phyloP scores from a whole-genome alignment of 2,888 invertebrate genomes.

The Aporophyla lueneburgensis region DNA sequence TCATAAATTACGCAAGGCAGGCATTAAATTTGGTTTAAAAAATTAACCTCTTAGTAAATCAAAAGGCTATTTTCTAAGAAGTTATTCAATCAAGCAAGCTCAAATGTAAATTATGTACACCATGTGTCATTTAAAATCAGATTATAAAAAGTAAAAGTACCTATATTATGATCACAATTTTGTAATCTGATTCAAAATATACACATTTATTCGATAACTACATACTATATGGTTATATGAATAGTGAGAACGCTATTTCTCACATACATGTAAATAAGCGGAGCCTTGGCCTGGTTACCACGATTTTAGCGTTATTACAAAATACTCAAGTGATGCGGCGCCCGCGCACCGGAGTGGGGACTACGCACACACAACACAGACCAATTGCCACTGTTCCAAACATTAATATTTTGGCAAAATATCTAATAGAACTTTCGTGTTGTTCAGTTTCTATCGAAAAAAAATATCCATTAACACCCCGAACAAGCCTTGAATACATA shows the following conservation, averaged over 20 bases:
- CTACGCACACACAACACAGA: constrained; percentile 51
- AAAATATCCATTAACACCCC: neutral
- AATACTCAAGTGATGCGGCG: constrained; percentile 85
- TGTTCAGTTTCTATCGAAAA: neutral
- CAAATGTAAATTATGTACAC: constrained; percentile 29
- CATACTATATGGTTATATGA: constrained; percentile 64
- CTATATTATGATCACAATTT: constrained; percentile 34
- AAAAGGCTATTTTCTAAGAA: neutral
- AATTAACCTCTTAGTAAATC: neutral
- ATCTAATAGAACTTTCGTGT: constrained; percentile 1
- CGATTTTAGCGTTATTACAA: constrained; percentile 90
- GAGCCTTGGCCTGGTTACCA: constrained; percentile 90
- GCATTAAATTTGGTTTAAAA: neutral
- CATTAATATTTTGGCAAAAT: constrained; percentile 16
- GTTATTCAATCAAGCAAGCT: constrained; percentile 7
- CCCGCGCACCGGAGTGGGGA: constrained; percentile 67
- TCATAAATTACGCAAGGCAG: neutral
- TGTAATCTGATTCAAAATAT: constrained; percentile 50
- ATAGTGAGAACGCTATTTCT: constrained; percentile 85
- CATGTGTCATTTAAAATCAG: constrained; percentile 34
- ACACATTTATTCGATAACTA: constrained; percentile 53
- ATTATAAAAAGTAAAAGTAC: constrained; percentile 7
- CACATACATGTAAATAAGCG: constrained; percentile 89
- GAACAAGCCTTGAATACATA: neutral
- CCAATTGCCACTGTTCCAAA: constrained; percentile 32